Percentiles rank a stretch among this genome's conserved stretches.
Conservation (phyloP, 1,140 invertebrate species). For the Pogonomyrmex barbatus region DNA sequence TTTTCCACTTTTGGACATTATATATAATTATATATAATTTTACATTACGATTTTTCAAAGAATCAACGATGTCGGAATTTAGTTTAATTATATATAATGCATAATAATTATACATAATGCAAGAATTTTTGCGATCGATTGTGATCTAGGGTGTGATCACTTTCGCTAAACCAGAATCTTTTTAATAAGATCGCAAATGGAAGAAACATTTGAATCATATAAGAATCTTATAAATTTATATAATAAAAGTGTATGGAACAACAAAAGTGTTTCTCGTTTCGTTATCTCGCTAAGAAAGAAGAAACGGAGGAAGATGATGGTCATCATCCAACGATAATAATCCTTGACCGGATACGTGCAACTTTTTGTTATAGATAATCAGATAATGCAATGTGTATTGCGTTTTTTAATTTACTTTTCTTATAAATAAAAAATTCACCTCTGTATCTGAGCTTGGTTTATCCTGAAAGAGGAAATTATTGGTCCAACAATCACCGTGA, state of each 20-base stretch:
- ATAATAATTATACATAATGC: conserved; percentile 24
- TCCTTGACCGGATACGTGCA: conserved; percentile 2
- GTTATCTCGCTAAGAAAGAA: conserved; percentile 6
- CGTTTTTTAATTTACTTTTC: conserved; percentile 33
- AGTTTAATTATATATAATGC: conserved; percentile 16
- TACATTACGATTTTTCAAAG: not conserved
- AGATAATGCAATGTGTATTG: conserved; percentile 14
- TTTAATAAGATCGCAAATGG: conserved; percentile 34
- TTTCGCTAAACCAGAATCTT: conserved; percentile 31
- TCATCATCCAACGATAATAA: not conserved
- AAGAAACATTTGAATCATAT: conserved; percentile 46
- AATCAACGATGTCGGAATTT: conserved; percentile 15
- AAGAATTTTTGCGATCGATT: conserved; percentile 29
- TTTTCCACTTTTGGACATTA: not conserved
- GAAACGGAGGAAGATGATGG: conserved; percentile 16
- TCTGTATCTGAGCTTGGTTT: conserved; percentile 83
- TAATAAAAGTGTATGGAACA: conserved; percentile 72
- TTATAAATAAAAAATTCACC: conserved; percentile 79
- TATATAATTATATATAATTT: not conserved
- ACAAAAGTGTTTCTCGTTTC: conserved; percentile 37
- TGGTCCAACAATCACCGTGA: conserved; percentile 92
- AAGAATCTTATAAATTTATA: conserved; percentile 73
- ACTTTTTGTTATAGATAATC: conserved; percentile 27
- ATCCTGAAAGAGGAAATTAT: conserved; percentile 90
- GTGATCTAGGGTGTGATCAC: conserved; percentile 12